Base-by-base conservation (phyloP, 1,140 invertebrate species). In the Fopius arisanus region DNA sequence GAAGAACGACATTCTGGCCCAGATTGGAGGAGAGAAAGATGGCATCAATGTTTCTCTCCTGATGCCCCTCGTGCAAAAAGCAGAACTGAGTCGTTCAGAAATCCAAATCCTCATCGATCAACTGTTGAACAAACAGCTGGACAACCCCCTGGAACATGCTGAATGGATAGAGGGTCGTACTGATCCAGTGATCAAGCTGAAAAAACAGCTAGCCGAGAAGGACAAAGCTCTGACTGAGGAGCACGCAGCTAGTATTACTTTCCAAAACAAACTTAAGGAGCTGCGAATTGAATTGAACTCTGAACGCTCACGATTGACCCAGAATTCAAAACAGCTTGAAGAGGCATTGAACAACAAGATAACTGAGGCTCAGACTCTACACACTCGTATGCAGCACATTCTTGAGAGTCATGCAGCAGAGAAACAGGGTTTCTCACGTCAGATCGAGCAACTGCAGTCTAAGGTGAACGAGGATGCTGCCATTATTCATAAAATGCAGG, bases 81-180 rank as follows among this genome's bases (percentile, higher is more conserved):
- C 94, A 67, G 91, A 94, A 72, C 88, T 97, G 0, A 95, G 93
- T 76, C 93, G 94, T 72, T 92, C 91, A 54, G 96, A 97, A 85
- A 93, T 96, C 74, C 96, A 97, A 88, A 92, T 93, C 74, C 89
- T 97, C 10, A 96, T 96, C 80, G 95, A 97, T 84, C 91, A 94
- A 70, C 89, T 97, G 59, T 88, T 97, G 29, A 96, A 96, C 85
- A 96, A 96, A 81, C 94, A 95, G 83, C 92, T 94, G 80, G 94
- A 94, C 79, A 92, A 92, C 77, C 91, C 92, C 0, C 83, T 88
- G 70, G 90, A 93, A 72, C 91, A 94, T 75, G 92, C 93, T 21
- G 94, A 96, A 78, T 97, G 96, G 96, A 94, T 93, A 40, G 95
- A 96, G 90, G 93, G 93, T n/a, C 92, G 94, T 40, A 92, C 94